Evolutionary conservation across 2,797 vertebrate genomes (phyloP), one percentile per base, ranked within the genome.

Genomic region (Anisognathus igniventris): DNA sequence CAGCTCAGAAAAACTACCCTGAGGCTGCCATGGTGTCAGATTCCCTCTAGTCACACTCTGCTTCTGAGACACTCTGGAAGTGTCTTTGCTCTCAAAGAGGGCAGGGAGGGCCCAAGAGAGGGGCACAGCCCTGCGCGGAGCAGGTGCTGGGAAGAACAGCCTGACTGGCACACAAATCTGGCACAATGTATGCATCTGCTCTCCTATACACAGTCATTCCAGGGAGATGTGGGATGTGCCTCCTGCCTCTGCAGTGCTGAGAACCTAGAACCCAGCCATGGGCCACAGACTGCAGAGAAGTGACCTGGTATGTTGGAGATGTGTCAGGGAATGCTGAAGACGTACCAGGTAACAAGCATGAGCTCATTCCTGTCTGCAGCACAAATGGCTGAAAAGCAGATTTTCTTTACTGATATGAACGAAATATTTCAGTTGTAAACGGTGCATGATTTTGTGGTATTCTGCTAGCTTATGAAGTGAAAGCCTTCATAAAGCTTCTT

Each of bases 111-210:
- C 6, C 2, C 1, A 2, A 72, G 27, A 44, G 37, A 47, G 12
- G 21, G 33, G 15, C 27, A 79, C 9, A 81, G 80, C 22, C 33
- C 17, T 12, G 48, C 10, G 10, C 8, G 11, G 35, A 68, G 42
- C 28, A 44, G 39, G 14, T 81, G 33, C 24, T 66, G 27, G 31
- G 53, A 90, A 65, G 48, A 67, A 30, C 35, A 56, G 10, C 27
- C 15, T 40, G 64, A 37, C 51, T 23, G 71, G 44, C 67, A 60
- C 45, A 71, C 33, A 82, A 33, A 57, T 47, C 27, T 47, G 37
- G 45, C 15, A 44, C 27, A 37, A 57, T 0, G 1, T 7, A 37
- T 16, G 39, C 0, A 0, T 17, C 58, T 57, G 12, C 27, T 81
- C 42, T 82, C 42, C 35, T 10, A 15, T 1, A 53, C 0, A 3